phyloP scores from a whole-genome alignment of 2,888 invertebrate genomes.

The Pseudoips prasinana region DNA sequence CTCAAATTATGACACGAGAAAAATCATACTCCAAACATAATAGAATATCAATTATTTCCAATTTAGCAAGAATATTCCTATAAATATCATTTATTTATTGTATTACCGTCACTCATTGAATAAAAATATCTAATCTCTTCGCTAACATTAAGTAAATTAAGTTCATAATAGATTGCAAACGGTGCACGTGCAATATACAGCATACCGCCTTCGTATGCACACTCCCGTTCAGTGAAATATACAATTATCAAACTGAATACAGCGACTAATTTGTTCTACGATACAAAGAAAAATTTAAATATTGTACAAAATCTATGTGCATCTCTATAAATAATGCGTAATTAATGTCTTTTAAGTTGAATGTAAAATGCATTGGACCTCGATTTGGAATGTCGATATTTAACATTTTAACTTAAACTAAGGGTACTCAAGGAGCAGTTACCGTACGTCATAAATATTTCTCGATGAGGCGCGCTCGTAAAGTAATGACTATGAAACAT shows the following conservation, averaged over 20 bases:
- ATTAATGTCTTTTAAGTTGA: constrained; percentile 47
- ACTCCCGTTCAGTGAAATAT: constrained; percentile 28
- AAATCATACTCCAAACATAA: constrained; percentile 69
- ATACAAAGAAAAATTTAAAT: constrained; percentile 28
- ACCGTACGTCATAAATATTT: constrained; percentile 57
- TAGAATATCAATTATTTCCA: constrained; percentile 72
- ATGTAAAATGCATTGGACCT: constrained; percentile 64
- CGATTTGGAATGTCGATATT: constrained; percentile 72
- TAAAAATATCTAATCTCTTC: constrained; percentile 79
- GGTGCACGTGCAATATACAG: constrained; percentile 48
- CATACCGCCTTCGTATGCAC: constrained; percentile 34
- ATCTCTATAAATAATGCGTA: constrained; percentile 35
- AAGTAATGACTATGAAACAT: constrained; percentile 68
- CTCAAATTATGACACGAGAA: constrained; percentile 76
- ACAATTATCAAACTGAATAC: constrained; percentile 30
- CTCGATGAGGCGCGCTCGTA: constrained; percentile 58
- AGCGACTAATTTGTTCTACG: constrained; percentile 41
- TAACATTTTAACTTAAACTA: constrained; percentile 44
- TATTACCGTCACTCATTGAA: constrained; percentile 78
- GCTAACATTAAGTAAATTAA: constrained; percentile 74
- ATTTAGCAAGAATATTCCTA: constrained; percentile 70
- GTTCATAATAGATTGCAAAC: constrained; percentile 70
- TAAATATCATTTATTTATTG: constrained; percentile 72
- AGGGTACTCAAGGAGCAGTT: constrained; percentile 46
- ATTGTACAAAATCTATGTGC: constrained; percentile 39